Base-by-base conservation (phyloP, 2,888 invertebrate genomes). In the Dorcus parallelipipedus region DNA sequence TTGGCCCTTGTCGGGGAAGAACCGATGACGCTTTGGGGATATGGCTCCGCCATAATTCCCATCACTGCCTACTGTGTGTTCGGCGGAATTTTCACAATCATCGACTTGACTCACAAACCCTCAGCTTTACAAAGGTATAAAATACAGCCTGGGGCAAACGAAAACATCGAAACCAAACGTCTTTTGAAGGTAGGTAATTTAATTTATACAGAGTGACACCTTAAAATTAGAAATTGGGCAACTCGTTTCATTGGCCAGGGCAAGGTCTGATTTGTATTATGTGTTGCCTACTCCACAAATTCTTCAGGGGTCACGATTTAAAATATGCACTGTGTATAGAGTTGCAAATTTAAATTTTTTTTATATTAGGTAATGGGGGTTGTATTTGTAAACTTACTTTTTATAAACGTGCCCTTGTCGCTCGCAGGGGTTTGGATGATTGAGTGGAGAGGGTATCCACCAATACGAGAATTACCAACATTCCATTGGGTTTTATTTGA, bases 81-180 rank as follows among this genome's bases (percentile, higher is more conserved):
- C 66, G 92, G 92, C 10, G 83, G 85, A 0, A 82, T 91, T 63
- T 91, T 91, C 71, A 87, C 89, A 0, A 70, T 90, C 49, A 78
- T 93, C 73, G 93, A 93, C 72, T 63, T 89, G 17, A 87, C 89
- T 14, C 89, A 89, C 69, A 84, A 85, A 63, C 93, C 93, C n/a
- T 81, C 81, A 9, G 84, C 84, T 65, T 73, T 92, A 60, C 81
- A 89, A 47, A 83, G 86, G 67, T 93, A 93, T 76, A 93, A 93
- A 79, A 86, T 91, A 61, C 93, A 93, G 73, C 89, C 89, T 3
- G 89, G 90, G 23, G 89, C 88, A 59, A 90, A 91, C 75, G 88
- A 89, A 69, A 90, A 90, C 0, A 89, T 91, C n/a, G 85, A 88
- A 69, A 81, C 71, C 2, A 79, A 77, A 58, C 81, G 81, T 62